Evolutionary conservation across 2,797 vertebrate genomes (phyloP), one percentile per base, ranked within the genome.

Genomic region (Sciurus vulgaris): DNA sequence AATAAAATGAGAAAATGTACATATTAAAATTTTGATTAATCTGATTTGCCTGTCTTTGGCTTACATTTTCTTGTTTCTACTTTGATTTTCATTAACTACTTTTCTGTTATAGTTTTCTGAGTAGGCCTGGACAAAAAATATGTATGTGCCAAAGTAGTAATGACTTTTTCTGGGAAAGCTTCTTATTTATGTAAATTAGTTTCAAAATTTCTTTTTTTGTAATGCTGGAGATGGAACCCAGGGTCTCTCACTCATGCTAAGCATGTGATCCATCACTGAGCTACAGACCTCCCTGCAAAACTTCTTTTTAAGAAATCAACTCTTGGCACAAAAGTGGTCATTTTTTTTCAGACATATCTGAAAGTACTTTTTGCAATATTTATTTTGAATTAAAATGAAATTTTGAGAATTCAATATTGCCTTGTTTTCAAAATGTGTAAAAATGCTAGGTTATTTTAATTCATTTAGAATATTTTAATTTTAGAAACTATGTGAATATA

Each of bases 151-250:
- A 87, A 83, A 73, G n/a, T 49, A 61, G 67, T 85, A 86, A 74
- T 61, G 41, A 41, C 4, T 78, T 85, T 69, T 54, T 17, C 15
- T 90, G 41, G 26, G 61, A 90, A 85, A 93, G 0, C 2, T 72
- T 83, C 92, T 93, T 90, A 76, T 54, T 86, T 88, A 51, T 92
- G 1, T 59, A 92, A 82, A 85, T 91, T 81, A 79, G 70, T 35
- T 91, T 89, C 72, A 84, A 73, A 56, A 24, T 20, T 67, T 70
- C 14, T 83, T 76, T 81, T 63, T 14, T 28, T 47, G n/a, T 47
- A 30, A 65, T 47, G 81, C 30, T n/a, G 41, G 38, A 33, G 59
- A 47, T 22, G 22, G 9, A 83, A 65, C 17, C 15, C 9, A 63
- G 18, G 38, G 41, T 41, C 8, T 20, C 38, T 20, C 38, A 63